A percentile compares a stretch with the other conserved stretches of the same genome.
Evolutionary conservation across 2,888 invertebrate genomes (phyloP).

Genomic region (Drosophila mayaguana): DNA sequence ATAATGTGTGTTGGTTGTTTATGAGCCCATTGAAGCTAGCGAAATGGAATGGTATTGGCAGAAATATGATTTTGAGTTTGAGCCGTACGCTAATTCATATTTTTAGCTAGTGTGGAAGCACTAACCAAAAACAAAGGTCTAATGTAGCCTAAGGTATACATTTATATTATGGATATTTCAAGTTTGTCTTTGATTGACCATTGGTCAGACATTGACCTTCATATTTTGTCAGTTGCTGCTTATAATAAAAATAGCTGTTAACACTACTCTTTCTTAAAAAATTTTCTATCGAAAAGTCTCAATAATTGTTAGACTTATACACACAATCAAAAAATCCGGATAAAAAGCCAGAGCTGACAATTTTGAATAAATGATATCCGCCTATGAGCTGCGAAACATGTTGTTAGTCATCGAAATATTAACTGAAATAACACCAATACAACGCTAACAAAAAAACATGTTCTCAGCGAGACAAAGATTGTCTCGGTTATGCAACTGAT

Average conservation of each 20-base stretch:
- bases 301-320: conserved; percentile 26
- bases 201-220: conserved; percentile 33
- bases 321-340: conserved; percentile 66
- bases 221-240: conserved; percentile 30
- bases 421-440: conserved; percentile 46
- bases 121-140: conserved; percentile 21
- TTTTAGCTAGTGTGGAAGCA: neutral
- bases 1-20: neutral
- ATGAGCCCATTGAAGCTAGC: neutral
- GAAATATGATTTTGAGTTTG: conserved; percentile 3
- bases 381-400: conserved; percentile 52
- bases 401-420: conserved; percentile 69
- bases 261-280: conserved; percentile 18
- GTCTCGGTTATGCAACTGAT: conserved; percentile 18
- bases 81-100: neutral
- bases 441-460: conserved; percentile 19
- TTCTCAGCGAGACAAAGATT: conserved; percentile 29
- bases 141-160: conserved; percentile 17
- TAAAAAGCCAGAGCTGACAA: conserved; percentile 48
- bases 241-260: conserved; percentile 34
- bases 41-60: conserved; percentile 1
- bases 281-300: conserved; percentile 24
- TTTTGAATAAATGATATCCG: conserved; percentile 66
- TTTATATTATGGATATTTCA: conserved; percentile 13
- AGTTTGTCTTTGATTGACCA: conserved; percentile 32